phyloP scores from a whole-genome alignment of 2,888 invertebrate species.

The Beris morrisii region DNA sequence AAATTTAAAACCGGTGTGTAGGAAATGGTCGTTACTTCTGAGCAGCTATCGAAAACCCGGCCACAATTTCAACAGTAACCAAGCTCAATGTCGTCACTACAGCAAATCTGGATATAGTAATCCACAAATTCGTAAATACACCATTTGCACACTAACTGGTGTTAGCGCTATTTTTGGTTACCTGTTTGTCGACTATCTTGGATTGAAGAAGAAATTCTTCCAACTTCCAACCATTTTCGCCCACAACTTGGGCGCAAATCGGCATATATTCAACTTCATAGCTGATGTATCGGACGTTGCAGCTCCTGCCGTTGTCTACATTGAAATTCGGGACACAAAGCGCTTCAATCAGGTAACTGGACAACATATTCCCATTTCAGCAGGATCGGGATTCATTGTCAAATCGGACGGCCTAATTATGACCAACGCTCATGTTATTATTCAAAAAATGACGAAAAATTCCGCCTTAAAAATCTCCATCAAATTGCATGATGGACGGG shows the following conservation, averaged over 20 bases:
- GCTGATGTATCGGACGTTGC: slow-evolving; percentile 72
- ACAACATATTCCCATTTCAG: slow-evolving; percentile 69
- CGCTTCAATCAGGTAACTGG: slow-evolving; percentile 72
- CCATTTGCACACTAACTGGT: too few species aligned
- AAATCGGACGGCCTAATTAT: slow-evolving; percentile 83
- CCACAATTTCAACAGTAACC: too few species aligned
- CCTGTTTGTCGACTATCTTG: neutral
- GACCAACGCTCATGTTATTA: slow-evolving; percentile 96
- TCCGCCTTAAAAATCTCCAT: slow-evolving; percentile 72
- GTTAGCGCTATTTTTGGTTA: neutral
- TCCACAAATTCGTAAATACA: too few species aligned
- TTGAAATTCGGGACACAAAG: slow-evolving; percentile 79
- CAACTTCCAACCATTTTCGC: neutral
- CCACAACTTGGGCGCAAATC: neutral
- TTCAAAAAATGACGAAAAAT: slow-evolving; percentile 63
- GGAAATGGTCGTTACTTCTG: too few species aligned
- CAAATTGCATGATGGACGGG: slow-evolving; percentile 69
- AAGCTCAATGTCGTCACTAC: too few species aligned
- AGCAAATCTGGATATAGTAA: too few species aligned
- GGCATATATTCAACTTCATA: slow-evolving; percentile 6
- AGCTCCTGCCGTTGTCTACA: slow-evolving; percentile 86
- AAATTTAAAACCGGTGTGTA: too few species aligned
- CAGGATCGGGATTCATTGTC: slow-evolving; percentile 92
- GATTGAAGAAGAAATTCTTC: neutral
- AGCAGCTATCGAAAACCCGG: too few species aligned